These are phyloP conservation scores for Esperia sulphurella DNA, from an alignment of 2,888 invertebrate species.

Conservation along the genomic window DNA sequence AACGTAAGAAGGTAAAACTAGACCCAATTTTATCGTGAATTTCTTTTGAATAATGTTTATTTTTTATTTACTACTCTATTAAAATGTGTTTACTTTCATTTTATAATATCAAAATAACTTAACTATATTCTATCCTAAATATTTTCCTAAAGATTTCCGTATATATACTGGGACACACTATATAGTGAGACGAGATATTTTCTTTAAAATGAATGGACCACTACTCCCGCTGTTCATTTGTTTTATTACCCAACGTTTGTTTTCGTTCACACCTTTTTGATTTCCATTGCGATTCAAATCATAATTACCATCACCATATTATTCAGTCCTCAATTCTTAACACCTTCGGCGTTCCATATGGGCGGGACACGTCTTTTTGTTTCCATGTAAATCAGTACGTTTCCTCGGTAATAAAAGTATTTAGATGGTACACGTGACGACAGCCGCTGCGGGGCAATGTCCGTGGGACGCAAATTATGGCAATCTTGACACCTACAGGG, in stretches of 20 bases:
- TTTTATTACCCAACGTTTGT: not conserved
- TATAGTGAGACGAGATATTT: too few relatives aligned
- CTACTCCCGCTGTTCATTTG: too few relatives aligned
- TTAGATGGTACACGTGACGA: slow-evolving; percentile 73
- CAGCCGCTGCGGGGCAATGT: slow-evolving; percentile 63
- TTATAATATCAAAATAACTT: too few relatives aligned
- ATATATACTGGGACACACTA: too few relatives aligned
- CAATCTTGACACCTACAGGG: slow-evolving; percentile 78
- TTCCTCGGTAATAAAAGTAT: slow-evolving; percentile 60
- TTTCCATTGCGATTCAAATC: slow-evolving; percentile 4
- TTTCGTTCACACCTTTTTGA: not conserved
- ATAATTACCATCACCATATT: not conserved
- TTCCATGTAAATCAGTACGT: slow-evolving; percentile 53
- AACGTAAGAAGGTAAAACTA: too few relatives aligned
- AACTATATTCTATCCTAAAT: too few relatives aligned
- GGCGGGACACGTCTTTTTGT: slow-evolving; percentile 50
- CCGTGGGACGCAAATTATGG: slow-evolving; percentile 71
- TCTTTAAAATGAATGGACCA: too few relatives aligned
- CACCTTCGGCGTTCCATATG: slow-evolving; percentile 31
- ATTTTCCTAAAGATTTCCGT: too few relatives aligned
- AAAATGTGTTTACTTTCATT: too few relatives aligned
- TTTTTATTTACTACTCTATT: too few relatives aligned
- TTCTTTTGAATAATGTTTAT: too few relatives aligned
- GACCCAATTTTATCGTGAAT: too few relatives aligned
- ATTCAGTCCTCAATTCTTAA: slow-evolving; percentile 15